Evolutionary conservation across 1,140 invertebrate genomes (phyloP).

Genomic region (Drosophila ohnishii): DNA sequence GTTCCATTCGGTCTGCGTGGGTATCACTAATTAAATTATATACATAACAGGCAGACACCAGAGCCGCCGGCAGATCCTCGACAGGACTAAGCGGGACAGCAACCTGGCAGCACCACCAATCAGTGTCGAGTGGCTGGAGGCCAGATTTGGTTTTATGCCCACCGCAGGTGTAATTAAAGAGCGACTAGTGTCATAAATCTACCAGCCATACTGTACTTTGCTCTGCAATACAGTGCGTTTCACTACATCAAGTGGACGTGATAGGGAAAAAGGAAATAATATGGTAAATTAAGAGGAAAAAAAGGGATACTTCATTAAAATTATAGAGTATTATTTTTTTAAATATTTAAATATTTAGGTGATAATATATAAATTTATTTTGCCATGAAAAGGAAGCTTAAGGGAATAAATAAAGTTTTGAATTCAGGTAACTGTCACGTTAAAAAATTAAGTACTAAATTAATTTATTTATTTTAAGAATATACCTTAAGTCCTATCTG

Average conservation of each 20-base stretch:
- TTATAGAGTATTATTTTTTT: no score
- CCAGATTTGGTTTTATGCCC: conserved; percentile 36
- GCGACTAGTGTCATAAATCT: conserved; percentile 66
- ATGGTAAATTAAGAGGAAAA: not conserved
- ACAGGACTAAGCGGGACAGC: conserved; percentile 17
- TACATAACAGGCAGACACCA: conserved; percentile 44
- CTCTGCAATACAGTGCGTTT: not conserved
- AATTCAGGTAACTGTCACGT: no score
- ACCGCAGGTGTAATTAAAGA: conserved; percentile 73
- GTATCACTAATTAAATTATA: conserved; percentile 77
- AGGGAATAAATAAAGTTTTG: no score
- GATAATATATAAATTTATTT: no score
- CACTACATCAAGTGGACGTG: not conserved
- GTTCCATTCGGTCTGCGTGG: conserved; percentile 35
- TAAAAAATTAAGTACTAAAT: not conserved
- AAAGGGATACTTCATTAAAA: no score
- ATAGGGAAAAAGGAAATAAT: not conserved
- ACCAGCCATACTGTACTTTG: not conserved
- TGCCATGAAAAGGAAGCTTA: no score
- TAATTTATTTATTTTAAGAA: not conserved
- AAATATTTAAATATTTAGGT: not conserved
- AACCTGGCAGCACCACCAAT: not conserved
- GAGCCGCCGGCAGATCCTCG: conserved; percentile 14
- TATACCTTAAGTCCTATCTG: not conserved
- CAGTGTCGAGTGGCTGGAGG: conserved; percentile 8